Evolutionary conservation across 2,113 vertebrate species (phyloP).

Genomic region (Centrocercus urophasianus): DNA sequence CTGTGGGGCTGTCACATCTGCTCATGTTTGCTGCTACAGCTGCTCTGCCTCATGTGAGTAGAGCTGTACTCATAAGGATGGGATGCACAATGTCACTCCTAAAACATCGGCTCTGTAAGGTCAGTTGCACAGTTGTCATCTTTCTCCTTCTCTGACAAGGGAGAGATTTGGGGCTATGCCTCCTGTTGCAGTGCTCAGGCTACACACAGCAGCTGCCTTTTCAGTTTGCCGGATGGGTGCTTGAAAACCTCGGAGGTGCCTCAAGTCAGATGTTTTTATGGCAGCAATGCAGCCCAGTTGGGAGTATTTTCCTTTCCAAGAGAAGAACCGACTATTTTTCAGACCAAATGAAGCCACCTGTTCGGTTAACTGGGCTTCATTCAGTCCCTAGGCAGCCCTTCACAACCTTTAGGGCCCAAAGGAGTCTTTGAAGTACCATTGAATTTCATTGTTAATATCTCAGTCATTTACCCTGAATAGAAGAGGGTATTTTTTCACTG

Average conservation of each 20-base stretch:
- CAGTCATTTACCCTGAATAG: constrained; percentile 54
- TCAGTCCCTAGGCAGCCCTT: background rate
- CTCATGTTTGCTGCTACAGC: background rate
- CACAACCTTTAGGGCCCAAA: constrained; percentile 29
- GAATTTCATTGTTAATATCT: constrained; percentile 60
- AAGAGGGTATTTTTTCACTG: constrained; percentile 28
- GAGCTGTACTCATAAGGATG: fast-evolving
- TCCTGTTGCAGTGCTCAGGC: fast-evolving
- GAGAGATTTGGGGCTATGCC: background rate
- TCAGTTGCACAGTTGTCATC: background rate
- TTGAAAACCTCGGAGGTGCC: background rate
- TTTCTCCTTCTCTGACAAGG: background rate
- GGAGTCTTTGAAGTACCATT: constrained; percentile 66
- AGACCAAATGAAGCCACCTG: constrained; percentile 36
- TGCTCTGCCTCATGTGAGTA: background rate
- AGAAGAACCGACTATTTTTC: constrained; percentile 32
- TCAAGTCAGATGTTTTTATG: background rate
- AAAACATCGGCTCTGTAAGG: background rate
- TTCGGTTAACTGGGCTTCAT: constrained; percentile 18
- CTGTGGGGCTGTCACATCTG: background rate
- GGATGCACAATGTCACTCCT: fast-evolving
- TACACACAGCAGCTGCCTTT: fast-evolving
- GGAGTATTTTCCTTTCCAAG: background rate
- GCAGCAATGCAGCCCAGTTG: background rate
- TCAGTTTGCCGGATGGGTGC: background rate